phyloP scores from a whole-genome alignment of 2,797 vertebrate genomes.

The Lagorchestes hirsutus region DNA sequence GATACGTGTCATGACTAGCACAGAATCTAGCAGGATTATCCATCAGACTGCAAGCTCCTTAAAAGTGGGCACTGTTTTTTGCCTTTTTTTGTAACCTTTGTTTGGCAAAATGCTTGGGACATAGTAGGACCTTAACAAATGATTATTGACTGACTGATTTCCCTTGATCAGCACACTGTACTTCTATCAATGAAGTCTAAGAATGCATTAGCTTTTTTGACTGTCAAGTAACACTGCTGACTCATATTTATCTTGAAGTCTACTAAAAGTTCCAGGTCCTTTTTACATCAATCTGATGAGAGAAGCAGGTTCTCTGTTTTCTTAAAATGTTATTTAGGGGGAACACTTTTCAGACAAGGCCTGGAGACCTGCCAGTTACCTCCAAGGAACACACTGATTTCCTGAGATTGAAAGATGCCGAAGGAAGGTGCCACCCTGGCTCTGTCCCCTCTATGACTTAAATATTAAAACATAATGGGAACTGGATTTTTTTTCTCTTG shows the following conservation, averaged over 20 bases:
- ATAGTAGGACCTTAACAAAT: not conserved
- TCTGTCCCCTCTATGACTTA: not conserved
- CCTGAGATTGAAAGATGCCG: constrained; percentile 14
- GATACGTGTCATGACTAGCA: not conserved
- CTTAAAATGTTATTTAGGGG: not conserved
- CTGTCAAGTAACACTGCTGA: not conserved
- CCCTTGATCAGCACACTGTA: not conserved
- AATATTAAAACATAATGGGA: constrained; percentile 30
- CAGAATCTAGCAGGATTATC: not conserved
- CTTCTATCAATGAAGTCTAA: not conserved
- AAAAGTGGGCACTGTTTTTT: not conserved
- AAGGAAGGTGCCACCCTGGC: not conserved
- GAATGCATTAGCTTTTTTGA: not conserved
- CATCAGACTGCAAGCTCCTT: not conserved
- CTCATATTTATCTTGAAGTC: not conserved
- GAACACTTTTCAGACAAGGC: not conserved
- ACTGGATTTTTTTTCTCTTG: constrained; percentile 19
- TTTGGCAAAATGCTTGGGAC: not conserved
- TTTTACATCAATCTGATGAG: constrained; percentile 39
- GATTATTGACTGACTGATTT: not conserved
- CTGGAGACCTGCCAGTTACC: not conserved
- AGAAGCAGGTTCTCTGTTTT: constrained; percentile 55
- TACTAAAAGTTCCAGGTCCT: not conserved
- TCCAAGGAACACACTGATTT: not conserved
- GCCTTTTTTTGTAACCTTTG: not conserved